Conservation (phyloP, 35 echinoderm and acorn worm genomes). For the Amphiura filiformis region DNA sequence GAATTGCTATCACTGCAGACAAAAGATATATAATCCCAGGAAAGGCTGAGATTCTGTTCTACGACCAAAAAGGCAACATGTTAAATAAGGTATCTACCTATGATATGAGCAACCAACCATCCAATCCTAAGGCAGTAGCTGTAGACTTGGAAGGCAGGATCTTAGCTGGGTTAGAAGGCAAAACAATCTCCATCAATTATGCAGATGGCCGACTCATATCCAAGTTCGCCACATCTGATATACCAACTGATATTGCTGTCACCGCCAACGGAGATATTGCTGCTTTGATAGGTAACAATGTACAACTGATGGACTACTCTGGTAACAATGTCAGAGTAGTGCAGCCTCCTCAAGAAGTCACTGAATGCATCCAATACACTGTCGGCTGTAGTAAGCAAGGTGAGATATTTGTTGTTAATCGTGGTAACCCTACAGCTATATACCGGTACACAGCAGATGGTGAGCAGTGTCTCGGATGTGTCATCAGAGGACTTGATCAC, state of each 20-base stretch:
- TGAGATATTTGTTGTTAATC: neutral
- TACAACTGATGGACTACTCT: neutral
- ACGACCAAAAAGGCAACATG: neutral
- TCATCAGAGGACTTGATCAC: neutral
- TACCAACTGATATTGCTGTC: neutral
- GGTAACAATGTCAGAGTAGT: neutral
- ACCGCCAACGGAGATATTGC: neutral
- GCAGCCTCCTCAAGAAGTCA: neutral
- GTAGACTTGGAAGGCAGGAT: neutral
- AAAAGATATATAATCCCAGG: neutral
- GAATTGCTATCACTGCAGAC: neutral
- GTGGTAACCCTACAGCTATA: neutral
- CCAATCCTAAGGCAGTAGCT: neutral
- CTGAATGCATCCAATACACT: neutral
- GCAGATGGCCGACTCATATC: neutral
- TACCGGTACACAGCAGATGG: neutral
- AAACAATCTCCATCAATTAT: neutral
- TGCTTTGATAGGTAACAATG: neutral
- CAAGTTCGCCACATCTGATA: neutral
- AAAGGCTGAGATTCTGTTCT: neutral
- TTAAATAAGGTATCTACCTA: neutral
- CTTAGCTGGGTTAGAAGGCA: neutral
- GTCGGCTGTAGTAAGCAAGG: neutral
- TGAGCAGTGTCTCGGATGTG: neutral
- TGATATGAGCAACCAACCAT: neutral